Evolutionary conservation across 2,113 vertebrate species (phyloP), one percentile per base, ranked within the genome.

Genomic region (Athene noctua): DNA sequence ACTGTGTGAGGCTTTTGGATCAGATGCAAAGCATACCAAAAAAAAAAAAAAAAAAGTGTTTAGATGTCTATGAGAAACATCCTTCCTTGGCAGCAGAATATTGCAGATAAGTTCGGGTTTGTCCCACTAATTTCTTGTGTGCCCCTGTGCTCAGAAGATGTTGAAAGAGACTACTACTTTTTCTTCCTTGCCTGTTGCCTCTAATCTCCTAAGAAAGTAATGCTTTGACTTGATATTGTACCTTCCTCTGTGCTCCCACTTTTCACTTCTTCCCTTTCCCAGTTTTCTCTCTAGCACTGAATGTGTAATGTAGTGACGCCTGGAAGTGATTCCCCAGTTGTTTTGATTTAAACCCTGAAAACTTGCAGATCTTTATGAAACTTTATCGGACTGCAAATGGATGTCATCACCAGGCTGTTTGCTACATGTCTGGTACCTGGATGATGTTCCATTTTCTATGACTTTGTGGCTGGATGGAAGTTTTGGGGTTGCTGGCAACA

Each of bases 1-100:
- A n/a, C 91, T 91, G 70, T 96, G 86, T 94, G 91, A 95, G 78
- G 75, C 73, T 91, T 83, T 91, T 96, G 84, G 84, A 97, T 94
- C 40, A 91, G 66, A 70, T 51, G 46, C 88, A 94, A 90, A 70
- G 38, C 44, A 63, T 85, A 51, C 26, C 38, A 38, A 4, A 20
- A 44, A 36, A 58, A 59, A 40, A 20, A 55, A 75, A 42, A 38
- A 36, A 32, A 52, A 7, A 3, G 12, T 3, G 11, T 86, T 93
- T 44, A 75, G 21, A 52, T 71, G 26, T 82, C 83, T 80, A 17
- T 81, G 26, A 68, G 57, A 79, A 94, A 67, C n/a, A 32, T 88
- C 25, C 54, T 85, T 75, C 57, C 73, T 57, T 85, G 86, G 23
- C 54, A 91, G 7, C 18, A 54, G 51, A 46, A 11, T 51, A 59